Conservation (phyloP, 2,888 invertebrate species). For the Chouioia cunea region DNA sequence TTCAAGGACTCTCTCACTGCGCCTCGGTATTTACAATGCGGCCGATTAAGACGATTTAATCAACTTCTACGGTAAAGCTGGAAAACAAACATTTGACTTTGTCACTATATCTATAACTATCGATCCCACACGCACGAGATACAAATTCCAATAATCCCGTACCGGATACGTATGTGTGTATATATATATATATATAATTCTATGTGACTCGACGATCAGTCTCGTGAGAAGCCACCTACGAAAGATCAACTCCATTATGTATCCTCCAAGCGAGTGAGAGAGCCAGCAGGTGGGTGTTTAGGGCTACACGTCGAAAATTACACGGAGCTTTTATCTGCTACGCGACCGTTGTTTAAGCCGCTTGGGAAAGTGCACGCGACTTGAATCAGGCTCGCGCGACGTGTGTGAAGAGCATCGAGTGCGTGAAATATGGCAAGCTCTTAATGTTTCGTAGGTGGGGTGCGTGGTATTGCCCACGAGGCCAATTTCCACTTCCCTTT, state of each 20-base stretch:
- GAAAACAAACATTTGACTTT: too few species aligned
- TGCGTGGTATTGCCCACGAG: too few species aligned
- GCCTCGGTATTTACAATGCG: too few species aligned
- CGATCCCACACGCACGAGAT: constrained; percentile 28
- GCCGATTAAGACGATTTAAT: too few species aligned
- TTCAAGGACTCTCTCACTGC: too few species aligned
- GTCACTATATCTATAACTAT: constrained; percentile 28
- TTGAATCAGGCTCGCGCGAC: too few species aligned
- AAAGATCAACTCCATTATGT: not conserved
- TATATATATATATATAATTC: too few species aligned
- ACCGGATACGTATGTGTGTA: constrained; percentile 42
- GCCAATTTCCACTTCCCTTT: too few species aligned
- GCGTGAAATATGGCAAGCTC: constrained; percentile 19
- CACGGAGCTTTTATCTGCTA: constrained; percentile 35
- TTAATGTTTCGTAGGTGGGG: not conserved
- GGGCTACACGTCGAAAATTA: constrained; percentile 34
- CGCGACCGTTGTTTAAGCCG: constrained; percentile 13
- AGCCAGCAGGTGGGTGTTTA: constrained; percentile 43
- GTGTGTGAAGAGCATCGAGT: not conserved
- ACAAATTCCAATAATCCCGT: constrained; percentile 49
- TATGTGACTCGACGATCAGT: constrained; percentile 28
- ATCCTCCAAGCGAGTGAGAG: constrained; percentile 11
- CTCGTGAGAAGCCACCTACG: constrained; percentile 49
- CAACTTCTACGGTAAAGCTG: too few species aligned
- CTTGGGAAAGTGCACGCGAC: constrained; percentile 31